Percentiles rank a stretch among this genome's conserved stretches.
phyloP scores from a whole-genome alignment of 1,140 invertebrate genomes.

The Chelonus insularis region DNA sequence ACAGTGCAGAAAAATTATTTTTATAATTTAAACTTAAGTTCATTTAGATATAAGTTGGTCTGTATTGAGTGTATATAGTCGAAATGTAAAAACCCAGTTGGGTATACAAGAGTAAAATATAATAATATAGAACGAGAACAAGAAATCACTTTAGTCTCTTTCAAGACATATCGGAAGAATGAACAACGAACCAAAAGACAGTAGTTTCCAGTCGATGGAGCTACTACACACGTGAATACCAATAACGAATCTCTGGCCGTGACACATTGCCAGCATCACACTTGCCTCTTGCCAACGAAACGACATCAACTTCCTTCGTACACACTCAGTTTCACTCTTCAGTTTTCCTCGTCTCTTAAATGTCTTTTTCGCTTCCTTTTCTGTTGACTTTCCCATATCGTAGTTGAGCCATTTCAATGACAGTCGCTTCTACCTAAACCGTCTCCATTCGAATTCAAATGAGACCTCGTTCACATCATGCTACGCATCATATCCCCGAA shows the following conservation, averaged over 20 bases:
- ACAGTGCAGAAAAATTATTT: no score
- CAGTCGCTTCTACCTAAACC: slow-evolving; percentile 35
- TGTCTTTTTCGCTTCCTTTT: neutral
- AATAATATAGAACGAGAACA: neutral
- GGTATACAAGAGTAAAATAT: no score
- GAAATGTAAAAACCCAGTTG: no score
- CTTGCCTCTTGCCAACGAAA: slow-evolving; percentile 18
- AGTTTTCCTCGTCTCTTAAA: neutral
- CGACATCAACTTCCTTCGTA: neutral
- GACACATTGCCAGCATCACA: slow-evolving; percentile 33
- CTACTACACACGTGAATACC: slow-evolving; percentile 24
- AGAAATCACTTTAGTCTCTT: slow-evolving; percentile 14
- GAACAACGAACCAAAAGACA: slow-evolving; percentile 14
- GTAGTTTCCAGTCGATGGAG: slow-evolving; percentile 32
- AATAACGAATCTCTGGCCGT: slow-evolving; percentile 31
- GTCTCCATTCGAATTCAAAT: slow-evolving; percentile 38
- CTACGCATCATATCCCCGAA: slow-evolving; percentile 29
- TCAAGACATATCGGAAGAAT: neutral
- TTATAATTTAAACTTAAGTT: no score
- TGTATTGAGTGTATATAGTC: no score
- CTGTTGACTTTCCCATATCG: neutral
- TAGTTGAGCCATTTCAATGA: slow-evolving; percentile 30
- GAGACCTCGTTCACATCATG: slow-evolving; percentile 32
- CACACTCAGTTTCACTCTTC: neutral
- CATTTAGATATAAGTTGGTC: no score